phyloP scores from a whole-genome alignment of 2,113 vertebrate species.

The Orcinus orca region DNA sequence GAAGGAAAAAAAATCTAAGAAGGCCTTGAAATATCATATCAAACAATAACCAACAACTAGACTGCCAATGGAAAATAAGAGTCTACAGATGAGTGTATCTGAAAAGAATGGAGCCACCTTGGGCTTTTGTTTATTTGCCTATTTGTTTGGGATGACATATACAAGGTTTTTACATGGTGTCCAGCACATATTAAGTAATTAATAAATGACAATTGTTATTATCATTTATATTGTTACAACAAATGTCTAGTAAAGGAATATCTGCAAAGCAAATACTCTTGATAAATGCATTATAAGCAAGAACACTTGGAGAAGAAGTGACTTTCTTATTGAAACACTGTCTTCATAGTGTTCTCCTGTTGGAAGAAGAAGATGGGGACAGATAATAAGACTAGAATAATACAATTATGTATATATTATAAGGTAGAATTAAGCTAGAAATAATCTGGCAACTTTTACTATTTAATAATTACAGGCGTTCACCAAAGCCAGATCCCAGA shows the following conservation, averaged over 20 bases:
- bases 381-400: background rate
- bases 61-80: background rate
- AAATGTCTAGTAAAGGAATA: conserved; percentile 24
- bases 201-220: background rate
- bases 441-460: background rate
- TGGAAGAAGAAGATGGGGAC: background rate
- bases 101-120: background rate
- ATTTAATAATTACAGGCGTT: conserved; percentile 25
- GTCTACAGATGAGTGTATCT: background rate
- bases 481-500: background rate
- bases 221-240: background rate
- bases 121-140: background rate
- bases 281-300: background rate
- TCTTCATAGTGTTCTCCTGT: background rate
- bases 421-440: background rate
- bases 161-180: background rate
- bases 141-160: conserved; percentile 14
- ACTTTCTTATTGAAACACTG: background rate
- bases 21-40: background rate
- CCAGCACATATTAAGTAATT: background rate
- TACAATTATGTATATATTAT: background rate
- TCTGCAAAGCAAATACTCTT: conserved; percentile 22
- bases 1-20: background rate
- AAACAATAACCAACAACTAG: background rate
- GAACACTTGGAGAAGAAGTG: background rate